Evolutionary conservation across 2,113 vertebrate species (phyloP), one percentile per base, ranked within the genome.

Genomic region (Nothocercus nigrocapillus): DNA sequence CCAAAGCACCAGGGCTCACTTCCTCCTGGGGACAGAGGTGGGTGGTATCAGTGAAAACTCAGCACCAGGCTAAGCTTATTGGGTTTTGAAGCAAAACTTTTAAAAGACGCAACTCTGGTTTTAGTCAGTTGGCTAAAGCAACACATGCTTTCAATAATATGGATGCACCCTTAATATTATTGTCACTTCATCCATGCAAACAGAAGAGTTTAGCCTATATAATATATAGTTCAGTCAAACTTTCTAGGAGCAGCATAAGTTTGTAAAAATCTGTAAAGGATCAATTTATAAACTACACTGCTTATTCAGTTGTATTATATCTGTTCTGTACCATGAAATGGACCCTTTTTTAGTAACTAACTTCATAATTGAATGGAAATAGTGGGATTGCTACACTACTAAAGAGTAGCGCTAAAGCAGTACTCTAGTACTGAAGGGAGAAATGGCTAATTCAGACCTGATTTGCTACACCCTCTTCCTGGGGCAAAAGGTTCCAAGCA

Each of bases 1-100:
- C 34, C 15, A 7, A 58, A 40, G 56, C 47, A 47, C 0, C 1
- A 54, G 20, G 18, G 24, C 3, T 0, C 2, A 1, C 19, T 47
- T 42, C 56, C 40, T 80, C 49, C 62, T 34, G 63, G 49, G 11
- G 56, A 38, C 38, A 32, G 62, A 30, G 68, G 13, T 44, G 63
- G 13, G 44, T 0, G 3, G 63, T 58, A 51, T 7, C 67, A 51
- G 24, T 0, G 0, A 32, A 18, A 25, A 17, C 28, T 24, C 28
- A 38, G 14, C 36, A 27, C 28, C 18, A 32, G 34, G 69, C 47
- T 44, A 7, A 53, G 17, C n/a, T 28, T 1, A 0, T 17, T 40
- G 14, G 2, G 0, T 38, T 73, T 21, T 77, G 68, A 4, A 34
- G 61, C 45, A 51, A 5, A 1, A 1, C 61, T 67, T 54, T 32